These are phyloP conservation scores for Cichlasoma orientale DNA, from an alignment of 2,797 vertebrate genomes.

Conservation along the genomic window DNA sequence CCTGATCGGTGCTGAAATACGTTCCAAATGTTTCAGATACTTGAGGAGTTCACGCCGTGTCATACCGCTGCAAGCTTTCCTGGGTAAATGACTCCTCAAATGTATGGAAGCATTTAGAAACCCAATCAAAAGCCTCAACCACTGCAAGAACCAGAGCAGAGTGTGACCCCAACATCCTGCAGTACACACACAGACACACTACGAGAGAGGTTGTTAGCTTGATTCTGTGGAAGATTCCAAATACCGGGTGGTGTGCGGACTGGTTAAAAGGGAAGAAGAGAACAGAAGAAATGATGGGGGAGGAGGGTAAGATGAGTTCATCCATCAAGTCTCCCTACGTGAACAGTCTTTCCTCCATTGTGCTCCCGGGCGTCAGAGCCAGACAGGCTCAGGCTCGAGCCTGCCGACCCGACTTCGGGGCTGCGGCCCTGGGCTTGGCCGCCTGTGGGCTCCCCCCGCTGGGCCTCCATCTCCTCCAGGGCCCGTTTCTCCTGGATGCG, in stretches of 20 bases:
- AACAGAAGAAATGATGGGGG: conserved; percentile 44
- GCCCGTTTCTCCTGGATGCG: conserved; percentile 93
- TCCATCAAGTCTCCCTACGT: conserved; percentile 87
- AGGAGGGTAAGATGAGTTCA: conserved; percentile 63
- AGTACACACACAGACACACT: conserved; percentile 29
- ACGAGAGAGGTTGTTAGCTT: conserved; percentile 65
- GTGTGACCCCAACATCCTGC: conserved; percentile 35
- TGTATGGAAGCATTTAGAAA: conserved; percentile 59
- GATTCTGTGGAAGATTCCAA: conserved; percentile 58
- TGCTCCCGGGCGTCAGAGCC: conserved; percentile 65
- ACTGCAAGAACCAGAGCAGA: conserved; percentile 43
- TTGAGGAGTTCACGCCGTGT: conserved; percentile 15
- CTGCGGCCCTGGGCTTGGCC: conserved; percentile 55
- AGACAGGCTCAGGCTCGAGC: conserved; percentile 65
- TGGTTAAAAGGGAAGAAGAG: conserved; percentile 59
- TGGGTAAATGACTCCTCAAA: conserved; percentile 34
- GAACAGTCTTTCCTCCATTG: conserved; percentile 82
- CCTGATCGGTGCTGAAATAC: background rate
- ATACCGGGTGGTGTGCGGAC: conserved; percentile 54
- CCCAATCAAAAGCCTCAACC: conserved; percentile 17
- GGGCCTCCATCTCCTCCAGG: conserved; percentile 80
- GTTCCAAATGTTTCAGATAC: conserved; percentile 49
- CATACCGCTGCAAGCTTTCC: background rate
- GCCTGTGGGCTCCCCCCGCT: conserved; percentile 70
- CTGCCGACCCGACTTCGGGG: conserved; percentile 65